Evolutionary conservation across 1,140 invertebrate genomes (phyloP).

Genomic region (Dinothrombium tinctorium): DNA sequence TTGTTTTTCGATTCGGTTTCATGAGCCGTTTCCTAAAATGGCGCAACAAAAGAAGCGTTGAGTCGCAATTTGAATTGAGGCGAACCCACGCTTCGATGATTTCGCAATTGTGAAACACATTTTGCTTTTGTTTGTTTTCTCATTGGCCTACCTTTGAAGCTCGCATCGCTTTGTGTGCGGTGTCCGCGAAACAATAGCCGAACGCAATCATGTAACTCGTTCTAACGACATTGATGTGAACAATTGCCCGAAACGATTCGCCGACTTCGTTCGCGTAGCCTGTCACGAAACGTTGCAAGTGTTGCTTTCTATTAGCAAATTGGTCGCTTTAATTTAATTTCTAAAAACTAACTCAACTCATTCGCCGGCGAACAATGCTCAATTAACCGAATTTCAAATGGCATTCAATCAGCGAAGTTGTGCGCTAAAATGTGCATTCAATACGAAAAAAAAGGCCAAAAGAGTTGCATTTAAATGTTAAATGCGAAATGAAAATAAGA

Average conservation of each 20-base stretch:
- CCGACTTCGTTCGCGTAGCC: constrained; percentile 90
- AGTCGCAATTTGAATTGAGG: not conserved
- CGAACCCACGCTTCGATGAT: too few relatives aligned
- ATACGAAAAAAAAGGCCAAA: too few relatives aligned
- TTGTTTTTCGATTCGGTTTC: not conserved
- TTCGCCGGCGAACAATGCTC: too few relatives aligned
- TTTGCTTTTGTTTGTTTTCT: not conserved
- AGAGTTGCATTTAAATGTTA: too few relatives aligned
- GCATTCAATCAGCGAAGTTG: too few relatives aligned
- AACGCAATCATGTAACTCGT: constrained; percentile 53
- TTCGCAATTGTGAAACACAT: not conserved
- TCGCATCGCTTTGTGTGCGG: constrained; percentile 47
- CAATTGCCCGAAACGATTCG: constrained; percentile 59
- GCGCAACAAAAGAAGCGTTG: not conserved
- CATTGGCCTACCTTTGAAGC: constrained; percentile 31
- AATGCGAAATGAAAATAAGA: too few relatives aligned
- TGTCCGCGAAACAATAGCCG: constrained; percentile 66
- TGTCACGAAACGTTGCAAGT: too few relatives aligned
- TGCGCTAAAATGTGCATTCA: too few relatives aligned
- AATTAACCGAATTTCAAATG: too few relatives aligned
- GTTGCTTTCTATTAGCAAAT: too few relatives aligned
- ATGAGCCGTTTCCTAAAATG: not conserved
- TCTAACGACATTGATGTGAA: constrained; percentile 43
- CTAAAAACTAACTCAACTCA: too few relatives aligned
- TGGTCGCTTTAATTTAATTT: too few relatives aligned